Evolutionary conservation across 2,797 vertebrate species (phyloP).

Genomic region (Malurus splendens): DNA sequence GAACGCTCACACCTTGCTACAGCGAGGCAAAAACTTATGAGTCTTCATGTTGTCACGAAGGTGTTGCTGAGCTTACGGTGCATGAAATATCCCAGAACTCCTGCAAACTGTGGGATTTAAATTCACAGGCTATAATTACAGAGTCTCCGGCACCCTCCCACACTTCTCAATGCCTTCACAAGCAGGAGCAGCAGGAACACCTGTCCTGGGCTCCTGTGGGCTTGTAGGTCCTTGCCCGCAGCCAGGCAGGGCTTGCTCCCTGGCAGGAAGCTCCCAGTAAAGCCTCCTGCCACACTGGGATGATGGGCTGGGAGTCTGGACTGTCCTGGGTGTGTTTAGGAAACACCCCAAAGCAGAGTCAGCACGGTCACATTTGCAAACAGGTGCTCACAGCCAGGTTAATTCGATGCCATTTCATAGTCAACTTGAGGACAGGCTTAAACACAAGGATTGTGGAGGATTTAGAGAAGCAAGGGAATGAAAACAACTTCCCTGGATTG

Average conservation of each 20-base stretch:
- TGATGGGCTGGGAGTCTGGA: background rate
- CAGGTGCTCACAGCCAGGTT: conserved; percentile 1
- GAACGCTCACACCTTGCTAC: background rate
- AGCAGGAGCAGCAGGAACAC: background rate
- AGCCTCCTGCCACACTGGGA: background rate
- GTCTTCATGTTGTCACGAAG: conserved; percentile 17
- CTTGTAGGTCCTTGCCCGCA: background rate
- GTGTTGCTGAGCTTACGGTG: conserved; percentile 29
- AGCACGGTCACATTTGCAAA: background rate
- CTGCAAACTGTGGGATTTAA: conserved; percentile 32
- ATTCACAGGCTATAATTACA: conserved; percentile 20
- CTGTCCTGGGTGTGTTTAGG: rapidly evolving
- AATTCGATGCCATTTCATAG: background rate
- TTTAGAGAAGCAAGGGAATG: background rate
- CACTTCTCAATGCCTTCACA: conserved; percentile 13
- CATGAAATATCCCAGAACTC: conserved; percentile 23
- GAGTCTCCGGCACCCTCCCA: conserved; percentile 13
- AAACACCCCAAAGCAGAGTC: background rate
- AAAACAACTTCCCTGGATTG: background rate
- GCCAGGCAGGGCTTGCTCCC: background rate
- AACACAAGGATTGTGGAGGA: background rate
- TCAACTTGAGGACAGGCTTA: background rate
- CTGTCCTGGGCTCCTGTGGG: background rate
- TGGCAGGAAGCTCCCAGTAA: conserved; percentile 6
- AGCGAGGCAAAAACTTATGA: conserved; percentile 2